phyloP scores from a whole-genome alignment of 2,888 invertebrate genomes.

The Strigamia crassipes region DNA sequence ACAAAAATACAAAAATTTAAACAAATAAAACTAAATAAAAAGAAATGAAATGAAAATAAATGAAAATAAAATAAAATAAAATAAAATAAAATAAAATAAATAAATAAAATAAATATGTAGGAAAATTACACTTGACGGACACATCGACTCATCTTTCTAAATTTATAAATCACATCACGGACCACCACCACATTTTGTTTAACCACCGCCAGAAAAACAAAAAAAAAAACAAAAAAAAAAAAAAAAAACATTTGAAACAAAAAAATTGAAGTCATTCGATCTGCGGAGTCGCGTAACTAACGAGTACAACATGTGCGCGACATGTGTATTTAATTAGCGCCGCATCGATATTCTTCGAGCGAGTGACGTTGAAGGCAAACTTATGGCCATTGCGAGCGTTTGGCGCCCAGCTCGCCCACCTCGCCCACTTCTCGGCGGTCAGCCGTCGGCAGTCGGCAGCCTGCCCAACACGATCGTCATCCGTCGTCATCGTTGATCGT shows the following conservation, averaged over 20 bases:
- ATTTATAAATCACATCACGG: no score
- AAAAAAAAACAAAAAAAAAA: neutral
- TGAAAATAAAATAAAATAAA: neutral
- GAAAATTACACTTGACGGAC: no score
- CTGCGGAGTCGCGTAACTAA: neutral
- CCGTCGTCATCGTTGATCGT: no score
- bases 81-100: neutral
- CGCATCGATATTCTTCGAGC: no score
- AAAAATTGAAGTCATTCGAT: neutral
- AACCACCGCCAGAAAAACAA: conserved; percentile 10
- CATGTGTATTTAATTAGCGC: neutral
- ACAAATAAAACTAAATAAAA: no score
- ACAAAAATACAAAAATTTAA: neutral
- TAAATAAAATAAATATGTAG: no score
- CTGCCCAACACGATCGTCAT: no score
- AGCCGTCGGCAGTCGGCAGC: neutral
- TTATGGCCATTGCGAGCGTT: neutral
- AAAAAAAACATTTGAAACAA: no score
- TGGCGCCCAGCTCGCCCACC: neutral
- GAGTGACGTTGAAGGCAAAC: neutral
- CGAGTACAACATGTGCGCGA: conserved; percentile 7
- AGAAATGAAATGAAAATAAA: neutral
- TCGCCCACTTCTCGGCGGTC: neutral
- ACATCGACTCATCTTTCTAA: no score
- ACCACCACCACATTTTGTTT: neutral